These are phyloP conservation scores for Kradibia gibbosae DNA, from an alignment of 1,140 invertebrate genomes.

Conservation along the genomic window DNA sequence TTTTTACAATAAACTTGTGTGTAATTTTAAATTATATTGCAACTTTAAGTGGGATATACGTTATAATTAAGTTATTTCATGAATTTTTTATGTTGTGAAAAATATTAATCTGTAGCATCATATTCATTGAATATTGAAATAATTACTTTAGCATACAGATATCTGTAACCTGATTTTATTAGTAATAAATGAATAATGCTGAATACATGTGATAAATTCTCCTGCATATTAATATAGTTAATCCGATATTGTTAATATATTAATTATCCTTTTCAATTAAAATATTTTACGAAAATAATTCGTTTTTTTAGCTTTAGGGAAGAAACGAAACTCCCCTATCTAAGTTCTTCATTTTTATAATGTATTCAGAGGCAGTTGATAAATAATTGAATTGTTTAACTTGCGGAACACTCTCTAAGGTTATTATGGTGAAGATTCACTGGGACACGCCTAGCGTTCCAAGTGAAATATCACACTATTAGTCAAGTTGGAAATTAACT, in stretches of 20 bases:
- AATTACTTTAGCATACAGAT: background rate
- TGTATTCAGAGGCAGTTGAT: background rate
- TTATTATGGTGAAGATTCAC: background rate
- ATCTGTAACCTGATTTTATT: background rate
- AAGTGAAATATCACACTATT: slow-evolving; percentile 20
- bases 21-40: too few relatives aligned
- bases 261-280: background rate
- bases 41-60: too few relatives aligned
- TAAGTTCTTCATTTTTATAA: background rate
- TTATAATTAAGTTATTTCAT: too few relatives aligned
- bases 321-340: background rate
- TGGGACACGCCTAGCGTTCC: background rate
- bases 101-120: background rate
- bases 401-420: background rate
- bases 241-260: background rate
- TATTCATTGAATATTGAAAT: background rate
- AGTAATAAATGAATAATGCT: background rate
- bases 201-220: background rate
- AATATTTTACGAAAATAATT: background rate
- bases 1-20: too few relatives aligned
- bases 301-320: too few relatives aligned
- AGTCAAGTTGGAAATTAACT: slow-evolving; percentile 23
- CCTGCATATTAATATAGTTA: background rate
- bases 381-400: slow-evolving; percentile 16
- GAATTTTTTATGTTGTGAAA: background rate